Evolutionary conservation across 2,888 invertebrate species (phyloP), one percentile per base, ranked within the genome.

Genomic region (Omphaloscelis lunosa): DNA sequence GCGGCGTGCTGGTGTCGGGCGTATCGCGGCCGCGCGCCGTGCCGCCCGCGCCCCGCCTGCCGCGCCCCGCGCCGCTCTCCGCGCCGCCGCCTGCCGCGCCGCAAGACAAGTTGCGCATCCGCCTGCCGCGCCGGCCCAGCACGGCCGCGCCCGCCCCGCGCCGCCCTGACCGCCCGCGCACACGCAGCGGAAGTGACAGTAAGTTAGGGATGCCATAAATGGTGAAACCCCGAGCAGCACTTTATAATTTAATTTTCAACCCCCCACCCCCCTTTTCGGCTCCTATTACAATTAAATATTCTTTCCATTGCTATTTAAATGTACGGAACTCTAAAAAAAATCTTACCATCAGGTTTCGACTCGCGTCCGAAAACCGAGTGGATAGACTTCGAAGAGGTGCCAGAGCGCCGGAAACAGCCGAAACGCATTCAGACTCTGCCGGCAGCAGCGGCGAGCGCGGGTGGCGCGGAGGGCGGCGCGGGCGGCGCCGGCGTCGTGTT

Each of bases 341-440:
- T 51, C 3, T 51, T 53, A 51, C 8, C 27, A 39, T 34, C 77
- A 90, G 90, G 88, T 48, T 84, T 86, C 58, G 95, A 94, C 80
- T 79, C 89, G 23, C 92, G 93, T 29, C 83, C 90, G 58, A 95
- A 95, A 85, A 75, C 92, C 20, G 98, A 98, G 88, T 99, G 99
- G 99, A 98, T 99, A 81, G 98, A 98, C 93, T 98, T 98, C 92
- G 98, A 98, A 92, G 98, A 98, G 90, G 98, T 98, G 77, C 98
- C 98, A 0, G 98, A 98, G 94, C 97, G 98, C 86, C 97, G 98
- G 74, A 98, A 98, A 94, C 97, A 98, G 82, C 98, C 98, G 34
- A 98, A 98, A 93, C 97, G 98, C 85, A 98, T 98, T 89, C 98
- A 98, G 91, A 98, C 98, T 34, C 97, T 98, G 89, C 98, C 98